Conservation (phyloP, 2,113 vertebrate genomes). For the Cinclus mexicanus region DNA sequence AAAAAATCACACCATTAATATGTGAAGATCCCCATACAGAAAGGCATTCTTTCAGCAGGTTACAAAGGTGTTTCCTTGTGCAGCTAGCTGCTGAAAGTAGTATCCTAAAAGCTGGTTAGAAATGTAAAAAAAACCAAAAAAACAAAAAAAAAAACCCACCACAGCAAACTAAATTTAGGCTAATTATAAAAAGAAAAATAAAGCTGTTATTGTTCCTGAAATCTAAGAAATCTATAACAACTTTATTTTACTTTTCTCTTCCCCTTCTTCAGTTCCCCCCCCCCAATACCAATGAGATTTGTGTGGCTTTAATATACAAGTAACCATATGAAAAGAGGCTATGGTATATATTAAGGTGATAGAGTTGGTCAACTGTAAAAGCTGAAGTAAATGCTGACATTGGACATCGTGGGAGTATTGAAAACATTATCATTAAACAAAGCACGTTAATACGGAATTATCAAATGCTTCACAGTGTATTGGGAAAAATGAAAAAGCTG, state of each 20-base stretch:
- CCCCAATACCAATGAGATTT: not conserved
- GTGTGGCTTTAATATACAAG: not conserved
- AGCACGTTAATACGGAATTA: accelerated
- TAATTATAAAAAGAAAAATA: not conserved
- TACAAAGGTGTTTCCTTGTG: not conserved
- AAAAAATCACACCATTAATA: not conserved
- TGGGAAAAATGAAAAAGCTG: not conserved
- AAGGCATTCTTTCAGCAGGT: not conserved
- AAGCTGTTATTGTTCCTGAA: not conserved
- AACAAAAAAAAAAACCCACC: too few relatives aligned
- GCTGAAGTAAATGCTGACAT: not conserved
- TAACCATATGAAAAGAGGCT: not conserved
- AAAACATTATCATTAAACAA: not conserved
- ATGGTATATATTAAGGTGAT: not conserved
- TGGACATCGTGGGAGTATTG: not conserved
- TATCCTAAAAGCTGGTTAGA: not conserved
- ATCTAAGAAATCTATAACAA: not conserved
- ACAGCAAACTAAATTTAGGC: not conserved
- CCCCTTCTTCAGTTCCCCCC: not conserved
- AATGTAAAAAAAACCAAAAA: not conserved
- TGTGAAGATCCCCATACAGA: not conserved
- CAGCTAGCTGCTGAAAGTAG: not conserved
- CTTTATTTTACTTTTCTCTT: not conserved
- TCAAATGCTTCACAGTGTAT: not conserved
- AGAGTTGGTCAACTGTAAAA: not conserved